Evolutionary conservation across 2,888 invertebrate species (phyloP).

Genomic region (Corbicula japonica): DNA sequence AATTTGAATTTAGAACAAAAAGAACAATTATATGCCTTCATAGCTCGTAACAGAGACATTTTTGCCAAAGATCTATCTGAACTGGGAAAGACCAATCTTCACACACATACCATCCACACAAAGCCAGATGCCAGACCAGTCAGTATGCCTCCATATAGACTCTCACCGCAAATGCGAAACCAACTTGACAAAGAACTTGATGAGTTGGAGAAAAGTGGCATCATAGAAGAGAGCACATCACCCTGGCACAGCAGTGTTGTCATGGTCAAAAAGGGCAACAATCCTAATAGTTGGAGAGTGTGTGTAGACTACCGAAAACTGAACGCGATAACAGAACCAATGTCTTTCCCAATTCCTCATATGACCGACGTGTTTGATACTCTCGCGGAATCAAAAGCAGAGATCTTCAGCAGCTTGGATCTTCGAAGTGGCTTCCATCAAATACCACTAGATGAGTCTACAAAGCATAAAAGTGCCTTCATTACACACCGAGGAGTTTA

Average conservation of each 20-base stretch:
- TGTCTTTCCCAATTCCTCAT: conserved; percentile 39
- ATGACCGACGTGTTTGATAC: conserved; percentile 42
- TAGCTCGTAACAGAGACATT: conserved; percentile 36
- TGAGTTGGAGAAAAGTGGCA: conserved; percentile 37
- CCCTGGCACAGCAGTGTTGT: conserved; percentile 52
- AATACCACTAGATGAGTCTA: conserved; percentile 21
- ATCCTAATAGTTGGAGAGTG: conserved; percentile 23
- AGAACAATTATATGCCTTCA: not conserved
- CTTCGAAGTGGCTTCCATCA: conserved; percentile 51
- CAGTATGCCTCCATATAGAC: conserved; percentile 20
- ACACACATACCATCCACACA: conserved; percentile 50
- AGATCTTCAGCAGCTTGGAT: conserved; percentile 32
- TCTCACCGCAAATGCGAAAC: conserved; percentile 7
- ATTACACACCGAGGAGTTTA: conserved; percentile 39
- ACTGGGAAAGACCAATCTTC: conserved; percentile 39
- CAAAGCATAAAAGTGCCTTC: conserved; percentile 51
- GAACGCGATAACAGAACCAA: conserved; percentile 29
- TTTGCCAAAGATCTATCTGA: conserved; percentile 45
- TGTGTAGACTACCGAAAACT: conserved; percentile 28
- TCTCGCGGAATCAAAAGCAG: conserved; percentile 39
- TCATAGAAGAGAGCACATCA: conserved; percentile 42
- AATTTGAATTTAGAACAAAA: conserved; percentile 13
- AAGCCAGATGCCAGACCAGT: conserved; percentile 22
- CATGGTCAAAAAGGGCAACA: conserved; percentile 41
- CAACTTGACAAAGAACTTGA: conserved; percentile 38